Conservation (phyloP, 1,140 invertebrate genomes). For the Drosophila willistoni region DNA sequence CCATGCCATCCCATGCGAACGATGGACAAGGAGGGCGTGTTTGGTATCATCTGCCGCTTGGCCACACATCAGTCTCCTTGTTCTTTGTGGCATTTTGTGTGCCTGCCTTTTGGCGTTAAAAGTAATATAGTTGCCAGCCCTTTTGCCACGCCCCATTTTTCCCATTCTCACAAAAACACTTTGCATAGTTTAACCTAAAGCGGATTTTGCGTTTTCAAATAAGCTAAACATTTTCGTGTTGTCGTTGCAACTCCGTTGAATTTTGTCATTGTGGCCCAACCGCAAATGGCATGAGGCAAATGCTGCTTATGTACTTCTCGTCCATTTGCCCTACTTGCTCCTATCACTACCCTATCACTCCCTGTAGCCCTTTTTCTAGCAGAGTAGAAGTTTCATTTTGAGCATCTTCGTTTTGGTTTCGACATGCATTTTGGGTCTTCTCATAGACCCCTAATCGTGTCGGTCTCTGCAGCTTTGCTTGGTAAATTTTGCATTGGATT, state of each 20-base stretch:
- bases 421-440: constrained; percentile 16
- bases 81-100: constrained; percentile 6
- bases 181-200: constrained; percentile 60
- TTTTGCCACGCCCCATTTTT: constrained; percentile 34
- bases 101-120: constrained; percentile 6
- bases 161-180: constrained; percentile 52
- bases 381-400: neutral
- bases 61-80: constrained; percentile 12
- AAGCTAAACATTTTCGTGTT: constrained; percentile 39
- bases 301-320: neutral
- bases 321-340: neutral
- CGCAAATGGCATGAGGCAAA: neutral
- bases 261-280: constrained; percentile 17
- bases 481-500: constrained; percentile 59
- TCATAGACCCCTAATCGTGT: constrained; percentile 20
- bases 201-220: constrained; percentile 63
- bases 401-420: constrained; percentile 13
- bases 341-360: neutral
- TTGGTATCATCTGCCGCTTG: constrained; percentile 15
- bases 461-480: constrained; percentile 25
- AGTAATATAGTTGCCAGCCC: constrained; percentile 32
- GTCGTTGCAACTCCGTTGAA: neutral
- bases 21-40: neutral
- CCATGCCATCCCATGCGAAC: neutral
- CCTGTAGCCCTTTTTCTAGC: neutral